phyloP scores from a whole-genome alignment of 2,113 vertebrate species.

The Fregata magnificens region DNA sequence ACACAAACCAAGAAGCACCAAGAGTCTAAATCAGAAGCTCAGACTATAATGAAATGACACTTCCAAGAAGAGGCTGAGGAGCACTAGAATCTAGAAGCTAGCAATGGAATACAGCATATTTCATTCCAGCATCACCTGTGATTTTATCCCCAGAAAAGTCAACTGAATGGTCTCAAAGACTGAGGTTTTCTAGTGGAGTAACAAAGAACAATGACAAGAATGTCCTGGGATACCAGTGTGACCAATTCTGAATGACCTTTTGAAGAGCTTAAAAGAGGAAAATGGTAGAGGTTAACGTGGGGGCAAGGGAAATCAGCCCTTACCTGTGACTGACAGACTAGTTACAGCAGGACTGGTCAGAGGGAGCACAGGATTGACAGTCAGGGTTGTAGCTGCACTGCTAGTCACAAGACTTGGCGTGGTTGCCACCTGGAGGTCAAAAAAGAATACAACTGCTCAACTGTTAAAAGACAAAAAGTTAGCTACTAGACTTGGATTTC shows the following conservation, averaged over 20 bases:
- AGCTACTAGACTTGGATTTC: background rate
- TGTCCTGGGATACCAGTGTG: background rate
- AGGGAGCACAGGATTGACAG: conserved; percentile 94
- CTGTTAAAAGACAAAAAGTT: background rate
- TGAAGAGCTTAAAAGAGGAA: background rate
- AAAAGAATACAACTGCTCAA: conserved; percentile 30
- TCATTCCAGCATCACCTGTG: background rate
- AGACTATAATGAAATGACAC: background rate
- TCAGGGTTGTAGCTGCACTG: conserved; percentile 93
- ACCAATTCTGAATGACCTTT: background rate
- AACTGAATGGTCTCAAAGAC: background rate
- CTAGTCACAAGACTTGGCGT: conserved; percentile 98
- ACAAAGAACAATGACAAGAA: background rate
- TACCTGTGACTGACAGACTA: conserved; percentile 89
- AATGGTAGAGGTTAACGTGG: background rate
- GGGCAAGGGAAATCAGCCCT: background rate
- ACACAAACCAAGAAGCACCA: background rate
- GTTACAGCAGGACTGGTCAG: conserved; percentile 89
- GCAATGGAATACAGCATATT: background rate
- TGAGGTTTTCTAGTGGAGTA: background rate
- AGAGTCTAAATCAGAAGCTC: background rate
- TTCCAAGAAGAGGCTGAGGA: background rate
- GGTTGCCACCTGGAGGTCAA: conserved; percentile 87
- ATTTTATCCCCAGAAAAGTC: background rate
- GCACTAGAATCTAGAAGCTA: background rate